Evolutionary conservation across 2,888 invertebrate genomes (phyloP), one percentile per base, ranked within the genome.

Genomic region (Zele albiditarsus): DNA sequence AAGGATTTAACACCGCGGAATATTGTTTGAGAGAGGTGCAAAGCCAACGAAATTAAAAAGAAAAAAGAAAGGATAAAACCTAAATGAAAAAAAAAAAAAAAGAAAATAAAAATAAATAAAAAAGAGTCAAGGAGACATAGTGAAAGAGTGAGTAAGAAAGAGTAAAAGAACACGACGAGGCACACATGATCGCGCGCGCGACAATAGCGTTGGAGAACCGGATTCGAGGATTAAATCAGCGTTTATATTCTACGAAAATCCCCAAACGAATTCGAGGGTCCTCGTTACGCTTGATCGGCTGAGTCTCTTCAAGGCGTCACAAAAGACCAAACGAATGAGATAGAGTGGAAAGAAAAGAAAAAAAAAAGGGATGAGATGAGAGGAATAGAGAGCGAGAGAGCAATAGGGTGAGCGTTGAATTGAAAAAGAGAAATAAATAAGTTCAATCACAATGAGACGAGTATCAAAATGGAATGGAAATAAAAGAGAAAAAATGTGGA

Each of bases 191-290:
- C 23, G 53, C 20, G 20, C 20, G 53, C 67, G 73, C 73, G 70
- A 70, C 62, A 49, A 66, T 68, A 72, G 71, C 49, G 75, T 57
- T 60, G 73, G 70, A 68, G 81, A 88, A 87, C 88, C 87, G 87
- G 88, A 88, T 87, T 87, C 85, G 80, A 80, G 85, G 84, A 85
- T 84, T 84, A 84, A 84, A 80, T 79, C 75, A 81, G 82, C 79
- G 80, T 60, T 74, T 28, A 53, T 53, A 53, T 78, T 74, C 71
- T 73, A 75, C 73, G 76, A 76, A 77, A 67, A 72, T 67, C 71
- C 71, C 76, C 72, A 73, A 66, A 46, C 74, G 76, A 71, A 53
- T 53, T 53, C 23, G 20, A 53, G 53, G 20, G 53, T 20, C 53
- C 79, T 76, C 78, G 81, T 81, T 80, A 77, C 78, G 77, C 77